Base-by-base conservation (phyloP, 2,797 vertebrate genomes). In the Novumbra hubbsi region DNA sequence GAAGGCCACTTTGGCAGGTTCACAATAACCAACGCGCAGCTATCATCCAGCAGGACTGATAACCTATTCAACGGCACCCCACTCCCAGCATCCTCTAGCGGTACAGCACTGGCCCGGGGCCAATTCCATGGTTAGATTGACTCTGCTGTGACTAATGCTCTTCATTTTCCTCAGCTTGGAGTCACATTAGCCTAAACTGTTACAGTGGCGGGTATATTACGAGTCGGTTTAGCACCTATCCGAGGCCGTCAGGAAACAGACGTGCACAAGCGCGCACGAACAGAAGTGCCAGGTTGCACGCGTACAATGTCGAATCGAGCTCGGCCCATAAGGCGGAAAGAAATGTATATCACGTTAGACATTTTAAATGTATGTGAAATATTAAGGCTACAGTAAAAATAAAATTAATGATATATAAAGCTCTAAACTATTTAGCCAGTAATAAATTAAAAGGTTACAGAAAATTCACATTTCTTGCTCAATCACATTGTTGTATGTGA, bases 101-200 rank as follows among this genome's bases (percentile, higher is more conserved):
- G 27, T 27, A 0, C 27, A 21, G 41, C 21, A 5, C 15, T 19
- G 41, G 45, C 66, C 38, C 34, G 24, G 41, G 38, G 38, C 66
- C 19, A 68, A 68, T 41, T 24, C 19, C 66, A 68, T 21, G n/a
- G 66, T 45, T 41, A 15, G n/a, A 49, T 48, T 69, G 15, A 16
- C 45, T 49, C 41, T 16, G 6, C 68, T 28, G 32, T 49, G 68
- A 49, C 68, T 49, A 69, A 69, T 69, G 68, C 4, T 49, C 11
- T 21, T 69, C 68, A 69, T 69, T 69, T 15, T 49, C 67, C 24
- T 27, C 45, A 5, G 67, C 21, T 49, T 49, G 14, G 41, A 45
- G n/a, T 68, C 41, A 68, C 5, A 68, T 49, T 12, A 68, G 11
- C 21, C 17, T 5, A 24, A 32, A 49, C 24, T 49, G 67, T 68